Evolutionary conservation across 2,113 vertebrate genomes (phyloP).

Genomic region (Acanthochromis polyacanthus): DNA sequence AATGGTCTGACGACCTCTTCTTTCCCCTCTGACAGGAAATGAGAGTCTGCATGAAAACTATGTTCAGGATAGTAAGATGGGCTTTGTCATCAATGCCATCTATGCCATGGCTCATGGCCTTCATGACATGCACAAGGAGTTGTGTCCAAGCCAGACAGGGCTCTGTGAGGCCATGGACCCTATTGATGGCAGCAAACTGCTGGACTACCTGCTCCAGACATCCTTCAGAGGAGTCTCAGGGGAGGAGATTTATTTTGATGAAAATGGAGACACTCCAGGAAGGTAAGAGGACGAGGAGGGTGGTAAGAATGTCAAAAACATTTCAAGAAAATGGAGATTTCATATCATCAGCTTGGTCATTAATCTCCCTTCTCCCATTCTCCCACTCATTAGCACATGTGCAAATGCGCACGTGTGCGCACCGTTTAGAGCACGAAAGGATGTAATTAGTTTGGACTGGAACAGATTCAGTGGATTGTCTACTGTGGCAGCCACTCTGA

Average conservation of each 20-base stretch:
- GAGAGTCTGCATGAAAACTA: conserved; percentile 97
- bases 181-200: conserved; percentile 95
- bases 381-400: conserved; percentile 37
- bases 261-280: conserved; percentile 97
- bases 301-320: neutral
- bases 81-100: conserved; percentile 99
- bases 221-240: conserved; percentile 95
- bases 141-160: conserved; percentile 90
- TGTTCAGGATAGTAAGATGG: conserved; percentile 99
- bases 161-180: conserved; percentile 97
- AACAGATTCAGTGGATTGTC: conserved; percentile 78
- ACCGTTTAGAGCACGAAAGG: conserved; percentile 30
- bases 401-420: conserved; percentile 29
- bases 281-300: conserved; percentile 84
- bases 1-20: neutral
- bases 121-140: conserved; percentile 93
- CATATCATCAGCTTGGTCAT: neutral
- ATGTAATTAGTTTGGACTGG: conserved; percentile 80
- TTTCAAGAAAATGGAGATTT: conserved; percentile 13
- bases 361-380: conserved; percentile 16
- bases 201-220: conserved; percentile 95
- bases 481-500: conserved; percentile 63
- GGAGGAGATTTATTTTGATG: conserved; percentile 97
- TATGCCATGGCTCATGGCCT: conserved; percentile 98
- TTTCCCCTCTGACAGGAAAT: conserved; percentile 84